Conservation (phyloP, 2,888 invertebrate species). For the Xestia sexstrigata region DNA sequence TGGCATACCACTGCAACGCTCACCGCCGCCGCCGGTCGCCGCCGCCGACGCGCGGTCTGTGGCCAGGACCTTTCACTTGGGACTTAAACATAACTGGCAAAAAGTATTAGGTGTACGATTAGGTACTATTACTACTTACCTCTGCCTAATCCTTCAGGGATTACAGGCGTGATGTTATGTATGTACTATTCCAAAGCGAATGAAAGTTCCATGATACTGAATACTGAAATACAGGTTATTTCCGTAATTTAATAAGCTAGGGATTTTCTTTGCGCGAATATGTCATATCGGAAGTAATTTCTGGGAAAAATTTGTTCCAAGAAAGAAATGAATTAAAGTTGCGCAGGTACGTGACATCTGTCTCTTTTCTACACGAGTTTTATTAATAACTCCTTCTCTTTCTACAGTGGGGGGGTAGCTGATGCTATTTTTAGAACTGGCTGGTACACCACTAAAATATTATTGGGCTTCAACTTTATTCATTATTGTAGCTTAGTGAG, state of each 20-base stretch:
- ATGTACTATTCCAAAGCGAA: neutral
- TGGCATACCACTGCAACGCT: too few species aligned
- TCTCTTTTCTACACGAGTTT: conserved; percentile 38
- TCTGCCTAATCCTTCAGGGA: too few species aligned
- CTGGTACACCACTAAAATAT: conserved; percentile 63
- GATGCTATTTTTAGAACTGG: conserved; percentile 77
- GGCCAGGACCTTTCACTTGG: too few species aligned
- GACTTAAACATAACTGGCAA: neutral
- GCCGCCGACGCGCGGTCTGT: too few species aligned
- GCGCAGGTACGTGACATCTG: conserved; percentile 42
- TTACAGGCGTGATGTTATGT: too few species aligned
- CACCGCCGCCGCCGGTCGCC: too few species aligned
- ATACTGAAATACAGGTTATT: neutral
- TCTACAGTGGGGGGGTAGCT: conserved; percentile 73
- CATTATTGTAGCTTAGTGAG: conserved; percentile 38
- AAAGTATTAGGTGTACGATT: too few species aligned
- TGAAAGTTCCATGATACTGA: neutral
- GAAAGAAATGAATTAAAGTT: conserved; percentile 45
- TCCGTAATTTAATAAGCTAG: conserved; percentile 14
- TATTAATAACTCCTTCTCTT: conserved; percentile 60
- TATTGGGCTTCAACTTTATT: conserved; percentile 54
- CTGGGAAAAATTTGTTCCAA: conserved; percentile 29
- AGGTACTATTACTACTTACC: too few species aligned
- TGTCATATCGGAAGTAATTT: conserved; percentile 46
- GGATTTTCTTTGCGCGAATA: conserved; percentile 8